Evolutionary conservation across 2,888 invertebrate genomes (phyloP).

Genomic region (Oscheius sp.): DNA sequence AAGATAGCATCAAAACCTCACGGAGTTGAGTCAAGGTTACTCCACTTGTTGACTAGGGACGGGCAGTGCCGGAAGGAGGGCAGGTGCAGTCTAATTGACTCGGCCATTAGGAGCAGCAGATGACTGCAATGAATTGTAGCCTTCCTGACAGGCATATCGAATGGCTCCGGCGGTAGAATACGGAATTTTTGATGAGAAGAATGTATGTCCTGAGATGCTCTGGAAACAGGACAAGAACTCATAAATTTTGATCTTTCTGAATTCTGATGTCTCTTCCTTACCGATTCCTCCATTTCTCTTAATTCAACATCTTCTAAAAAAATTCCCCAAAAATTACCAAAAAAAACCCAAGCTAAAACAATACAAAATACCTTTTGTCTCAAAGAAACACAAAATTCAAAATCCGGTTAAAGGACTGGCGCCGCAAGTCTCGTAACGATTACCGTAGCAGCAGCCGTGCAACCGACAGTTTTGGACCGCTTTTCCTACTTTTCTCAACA

Average conservation of each 20-base stretch:
- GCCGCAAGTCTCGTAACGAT: neutral
- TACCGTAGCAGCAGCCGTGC: neutral
- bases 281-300: no score
- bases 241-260: neutral
- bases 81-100: slow-evolving; percentile 34
- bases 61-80: slow-evolving; percentile 2
- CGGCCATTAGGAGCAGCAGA: slow-evolving; percentile 25
- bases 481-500: slow-evolving; percentile 1
- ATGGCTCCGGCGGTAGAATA: slow-evolving; percentile 3
- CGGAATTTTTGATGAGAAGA: neutral
- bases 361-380: no score
- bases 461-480: neutral
- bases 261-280: no score
- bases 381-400: neutral
- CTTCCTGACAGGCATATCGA: slow-evolving; percentile 22
- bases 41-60: neutral
- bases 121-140: slow-evolving; percentile 21
- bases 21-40: slow-evolving; percentile 26
- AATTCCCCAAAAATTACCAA: neutral
- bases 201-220: neutral
- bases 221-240: neutral
- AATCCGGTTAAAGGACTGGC: neutral
- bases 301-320: no score
- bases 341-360: neutral
- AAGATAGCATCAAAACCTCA: slow-evolving; percentile 14